Evolutionary conservation across 2,797 vertebrate genomes (phyloP).

Genomic region (Sebastes reedi): DNA sequence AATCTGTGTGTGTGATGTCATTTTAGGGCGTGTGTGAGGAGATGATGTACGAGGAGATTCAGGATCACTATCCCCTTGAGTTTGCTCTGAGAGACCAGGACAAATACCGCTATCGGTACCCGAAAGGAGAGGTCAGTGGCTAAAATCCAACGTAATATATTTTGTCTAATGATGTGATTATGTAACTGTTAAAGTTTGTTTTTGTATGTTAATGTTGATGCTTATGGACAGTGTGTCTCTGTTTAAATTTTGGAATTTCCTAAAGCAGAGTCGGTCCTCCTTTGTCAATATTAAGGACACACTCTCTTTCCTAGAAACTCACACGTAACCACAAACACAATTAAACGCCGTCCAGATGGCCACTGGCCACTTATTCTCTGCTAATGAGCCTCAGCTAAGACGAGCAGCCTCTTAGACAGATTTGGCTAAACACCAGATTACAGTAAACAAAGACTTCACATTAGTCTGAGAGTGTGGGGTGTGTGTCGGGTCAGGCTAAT

Average conservation of each 20-base stretch:
- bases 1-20: conserved; percentile 16
- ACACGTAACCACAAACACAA: not conserved
- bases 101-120: conserved; percentile 98
- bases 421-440: conserved; percentile 16
- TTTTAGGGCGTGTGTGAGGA: conserved; percentile 96
- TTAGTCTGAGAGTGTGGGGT: not conserved
- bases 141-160: fast-evolving
- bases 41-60: conserved; percentile 98
- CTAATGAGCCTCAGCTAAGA: conserved; percentile 48
- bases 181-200: not conserved
- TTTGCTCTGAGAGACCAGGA: conserved; percentile 98
- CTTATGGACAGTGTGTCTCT: not conserved
- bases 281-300: not conserved
- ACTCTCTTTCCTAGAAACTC: not conserved
- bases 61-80: conserved; percentile 91
- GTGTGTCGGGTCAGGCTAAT: not conserved
- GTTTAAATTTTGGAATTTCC: not conserved
- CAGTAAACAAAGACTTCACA: conserved; percentile 49
- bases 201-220: not conserved
- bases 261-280: not conserved
- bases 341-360: conserved; percentile 47
- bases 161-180: not conserved
- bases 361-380: conserved; percentile 27
- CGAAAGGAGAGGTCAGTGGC: conserved; percentile 93
- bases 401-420: conserved; percentile 24